Evolutionary conservation across 1,140 invertebrate species (phyloP), one percentile per base, ranked within the genome.

Genomic region (Choristoneura fumiferana): DNA sequence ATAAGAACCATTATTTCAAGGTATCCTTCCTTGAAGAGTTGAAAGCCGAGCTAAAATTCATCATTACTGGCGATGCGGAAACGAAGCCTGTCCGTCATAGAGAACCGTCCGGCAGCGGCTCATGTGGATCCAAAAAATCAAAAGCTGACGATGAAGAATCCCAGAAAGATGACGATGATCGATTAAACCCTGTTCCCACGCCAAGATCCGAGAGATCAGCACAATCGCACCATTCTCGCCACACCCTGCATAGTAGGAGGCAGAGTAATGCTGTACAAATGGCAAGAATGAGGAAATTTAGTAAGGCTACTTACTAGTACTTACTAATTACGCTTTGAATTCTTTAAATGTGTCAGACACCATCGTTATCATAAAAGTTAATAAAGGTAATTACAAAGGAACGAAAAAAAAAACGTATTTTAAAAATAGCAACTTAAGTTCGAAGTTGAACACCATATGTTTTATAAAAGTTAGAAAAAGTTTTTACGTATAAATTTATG

Each of bases 1-100:
- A 29, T 2, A 2, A 6, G 22, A 29, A 29, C 6, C 2, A 2
- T 29, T 6, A 3, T 29, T 79, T 90, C 14, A 66, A 96, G 93
- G 88, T 93, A 0, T 84, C 93, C 10, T 94, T 96, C 61, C 92
- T 91, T 70, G 78, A 92, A 14, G 93, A 94, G 71, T 72, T 96
- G 3, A 89, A 91, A 12, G 92, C 93, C 17, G 95, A 97, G 76
- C 64, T 96, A 14, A 93, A 92, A 69, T 96, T 97, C 67, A 93
- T 95, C 17, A 70, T 94, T 0, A 93, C 93, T 75, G 96, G 94
- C 64, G 93, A 92, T 17, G 94, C 93, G 4, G 94, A 94, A 17
- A 93, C 92, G 0, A 96, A 96, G 65, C 91, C 91, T 9, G 91
- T 92, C 0, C 78, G 87, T 43, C 89, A 90, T 59, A 73, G 81